Conservation (phyloP, 2,113 vertebrate species). For the Procapra przewalskii region DNA sequence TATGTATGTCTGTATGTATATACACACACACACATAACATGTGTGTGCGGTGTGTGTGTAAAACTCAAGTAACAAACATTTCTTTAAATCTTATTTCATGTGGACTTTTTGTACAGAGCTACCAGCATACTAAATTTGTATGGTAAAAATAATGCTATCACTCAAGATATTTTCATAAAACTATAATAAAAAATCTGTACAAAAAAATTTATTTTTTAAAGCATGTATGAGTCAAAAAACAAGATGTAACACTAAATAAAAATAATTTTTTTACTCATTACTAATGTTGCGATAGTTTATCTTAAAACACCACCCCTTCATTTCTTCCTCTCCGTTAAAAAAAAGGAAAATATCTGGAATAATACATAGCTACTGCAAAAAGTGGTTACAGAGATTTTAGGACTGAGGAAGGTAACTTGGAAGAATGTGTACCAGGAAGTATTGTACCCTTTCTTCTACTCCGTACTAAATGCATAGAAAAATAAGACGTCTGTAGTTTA, state of each 20-base stretch:
- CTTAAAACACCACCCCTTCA: background rate
- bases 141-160: background rate
- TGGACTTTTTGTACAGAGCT: background rate
- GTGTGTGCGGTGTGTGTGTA: background rate
- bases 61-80: background rate
- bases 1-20: fast-evolving
- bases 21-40: background rate
- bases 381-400: background rate
- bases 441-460: background rate
- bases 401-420: background rate
- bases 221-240: background rate
- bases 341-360: background rate
- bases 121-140: background rate
- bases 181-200: background rate
- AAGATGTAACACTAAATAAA: background rate
- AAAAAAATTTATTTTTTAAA: background rate
- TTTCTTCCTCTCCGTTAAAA: background rate
- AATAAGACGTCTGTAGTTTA: background rate
- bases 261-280: background rate
- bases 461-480: background rate
- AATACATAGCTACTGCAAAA: background rate
- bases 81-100: slow-evolving; percentile 3
- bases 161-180: background rate
- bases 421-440: background rate
- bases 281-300: background rate